Percentiles rank a stretch among this genome's conserved stretches.
phyloP scores from a whole-genome alignment of 2,113 vertebrate species.

The Gasterosteus nipponicus region DNA sequence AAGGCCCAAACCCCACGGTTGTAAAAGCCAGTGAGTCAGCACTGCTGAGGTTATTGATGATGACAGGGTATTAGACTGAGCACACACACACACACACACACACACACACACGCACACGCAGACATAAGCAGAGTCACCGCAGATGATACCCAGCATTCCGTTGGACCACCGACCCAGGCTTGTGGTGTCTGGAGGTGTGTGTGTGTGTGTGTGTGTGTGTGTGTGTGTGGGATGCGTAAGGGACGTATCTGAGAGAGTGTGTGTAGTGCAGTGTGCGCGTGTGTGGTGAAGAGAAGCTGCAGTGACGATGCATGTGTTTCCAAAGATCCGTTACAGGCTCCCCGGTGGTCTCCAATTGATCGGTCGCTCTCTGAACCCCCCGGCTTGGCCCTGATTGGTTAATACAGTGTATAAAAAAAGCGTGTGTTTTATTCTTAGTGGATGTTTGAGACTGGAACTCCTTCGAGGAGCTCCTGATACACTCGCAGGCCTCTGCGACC shows the following conservation, averaged over 20 bases:
- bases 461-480: not conserved
- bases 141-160: slow-evolving; percentile 69
- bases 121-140: slow-evolving; percentile 38
- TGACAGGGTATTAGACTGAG: slow-evolving; percentile 80
- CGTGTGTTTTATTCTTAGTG: slow-evolving; percentile 18
- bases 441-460: slow-evolving; percentile 7
- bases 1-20: slow-evolving; percentile 69
- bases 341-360: slow-evolving; percentile 51
- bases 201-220: slow-evolving; percentile 12
- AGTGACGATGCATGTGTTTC: slow-evolving; percentile 8
- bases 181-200: slow-evolving; percentile 60
- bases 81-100: slow-evolving; percentile 32
- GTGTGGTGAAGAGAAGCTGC: not conserved
- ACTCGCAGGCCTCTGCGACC: not conserved
- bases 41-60: slow-evolving; percentile 80
- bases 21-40: slow-evolving; percentile 78
- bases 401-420: slow-evolving; percentile 6
- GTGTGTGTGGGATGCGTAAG: too few species aligned
- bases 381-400: slow-evolving; percentile 21
- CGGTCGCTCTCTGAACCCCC: slow-evolving; percentile 41
- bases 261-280: not conserved
- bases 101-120: slow-evolving; percentile 19
- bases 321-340: slow-evolving; percentile 36
- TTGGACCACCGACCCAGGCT: slow-evolving; percentile 54
- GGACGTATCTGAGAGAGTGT: slow-evolving; percentile 19